These are phyloP conservation scores for Uria lomvia DNA, from an alignment of 2,113 vertebrate genomes.

Conservation along the genomic window DNA sequence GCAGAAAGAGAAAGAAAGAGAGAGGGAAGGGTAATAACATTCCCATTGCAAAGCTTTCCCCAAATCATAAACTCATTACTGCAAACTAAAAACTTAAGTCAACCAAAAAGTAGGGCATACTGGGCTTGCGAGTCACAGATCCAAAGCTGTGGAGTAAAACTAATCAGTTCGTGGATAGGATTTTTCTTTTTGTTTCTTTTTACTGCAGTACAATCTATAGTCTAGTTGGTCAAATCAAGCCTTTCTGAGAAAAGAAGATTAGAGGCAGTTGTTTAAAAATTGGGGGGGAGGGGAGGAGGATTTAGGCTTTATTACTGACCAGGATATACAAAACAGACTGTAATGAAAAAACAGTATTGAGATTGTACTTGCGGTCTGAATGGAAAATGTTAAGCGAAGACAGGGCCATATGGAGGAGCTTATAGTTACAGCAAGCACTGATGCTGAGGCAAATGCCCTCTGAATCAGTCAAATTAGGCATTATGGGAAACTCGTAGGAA, in stretches of 20 bases:
- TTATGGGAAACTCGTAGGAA: background rate
- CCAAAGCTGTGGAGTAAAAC: slow-evolving; percentile 65
- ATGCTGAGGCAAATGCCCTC: slow-evolving; percentile 52
- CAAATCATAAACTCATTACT: slow-evolving; percentile 42
- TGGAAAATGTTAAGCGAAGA: slow-evolving; percentile 68
- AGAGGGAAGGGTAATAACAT: background rate
- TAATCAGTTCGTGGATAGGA: slow-evolving; percentile 64
- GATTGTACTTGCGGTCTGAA: slow-evolving; percentile 46
- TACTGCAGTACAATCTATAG: slow-evolving; percentile 70
- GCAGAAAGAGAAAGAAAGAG: background rate
- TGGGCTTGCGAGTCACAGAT: slow-evolving; percentile 36
- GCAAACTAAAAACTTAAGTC: slow-evolving; percentile 2
- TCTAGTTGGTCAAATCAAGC: slow-evolving; percentile 75
- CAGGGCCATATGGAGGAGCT: slow-evolving; percentile 78
- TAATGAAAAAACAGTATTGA: slow-evolving; percentile 70
- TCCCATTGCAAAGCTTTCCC: background rate
- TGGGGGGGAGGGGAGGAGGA: slow-evolving; percentile 16
- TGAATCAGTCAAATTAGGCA: slow-evolving; percentile 57
- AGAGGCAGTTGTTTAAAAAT: slow-evolving; percentile 76
- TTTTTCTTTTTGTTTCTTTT: slow-evolving; percentile 22
- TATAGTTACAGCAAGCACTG: slow-evolving; percentile 51
- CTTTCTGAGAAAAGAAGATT: slow-evolving; percentile 83
- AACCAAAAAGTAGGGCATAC: slow-evolving; percentile 60
- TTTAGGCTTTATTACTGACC: slow-evolving; percentile 78
- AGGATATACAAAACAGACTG: slow-evolving; percentile 61